Conservation (phyloP, 2,888 invertebrate genomes). For the Xanthia togata region DNA sequence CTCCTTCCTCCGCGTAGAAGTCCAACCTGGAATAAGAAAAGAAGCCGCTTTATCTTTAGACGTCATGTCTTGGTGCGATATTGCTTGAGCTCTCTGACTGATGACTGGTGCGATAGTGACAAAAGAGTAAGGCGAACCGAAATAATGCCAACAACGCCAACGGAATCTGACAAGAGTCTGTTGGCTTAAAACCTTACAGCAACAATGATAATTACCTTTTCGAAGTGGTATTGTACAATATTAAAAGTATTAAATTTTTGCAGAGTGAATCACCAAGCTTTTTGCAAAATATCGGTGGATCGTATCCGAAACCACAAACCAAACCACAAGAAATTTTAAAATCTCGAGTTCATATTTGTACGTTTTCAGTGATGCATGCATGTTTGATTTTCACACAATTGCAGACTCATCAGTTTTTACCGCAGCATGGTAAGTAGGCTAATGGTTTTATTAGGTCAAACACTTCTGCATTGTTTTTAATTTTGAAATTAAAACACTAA, state of each 20-base stretch:
- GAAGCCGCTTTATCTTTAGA: conserved; percentile 26
- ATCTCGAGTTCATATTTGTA: conserved; percentile 49
- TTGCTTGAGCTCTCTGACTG: too few species aligned
- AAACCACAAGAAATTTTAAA: conserved; percentile 41
- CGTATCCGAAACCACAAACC: conserved; percentile 22
- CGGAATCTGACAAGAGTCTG: conserved; percentile 17
- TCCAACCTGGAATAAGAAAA: conserved; percentile 90
- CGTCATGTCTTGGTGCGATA: not conserved
- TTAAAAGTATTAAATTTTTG: conserved; percentile 8
- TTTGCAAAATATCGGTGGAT: conserved; percentile 22
- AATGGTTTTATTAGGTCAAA: conserved; percentile 33
- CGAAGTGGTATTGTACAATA: conserved; percentile 14
- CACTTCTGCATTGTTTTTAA: not conserved
- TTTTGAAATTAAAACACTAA: conserved; percentile 11
- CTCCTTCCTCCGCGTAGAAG: conserved; percentile 93
- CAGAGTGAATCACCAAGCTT: conserved; percentile 41
- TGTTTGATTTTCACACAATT: conserved; percentile 39
- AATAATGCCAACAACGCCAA: too few species aligned
- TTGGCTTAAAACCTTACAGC: conserved; percentile 19
- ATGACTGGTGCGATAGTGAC: too few species aligned
- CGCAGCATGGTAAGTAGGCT: conserved; percentile 10
- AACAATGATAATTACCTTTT: conserved; percentile 4
- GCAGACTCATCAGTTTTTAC: conserved; percentile 41
- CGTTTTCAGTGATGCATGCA: conserved; percentile 48
- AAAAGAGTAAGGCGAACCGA: too few species aligned